Evolutionary conservation across 2,797 vertebrate species (phyloP).

Genomic region (Enteromius viviparus): DNA sequence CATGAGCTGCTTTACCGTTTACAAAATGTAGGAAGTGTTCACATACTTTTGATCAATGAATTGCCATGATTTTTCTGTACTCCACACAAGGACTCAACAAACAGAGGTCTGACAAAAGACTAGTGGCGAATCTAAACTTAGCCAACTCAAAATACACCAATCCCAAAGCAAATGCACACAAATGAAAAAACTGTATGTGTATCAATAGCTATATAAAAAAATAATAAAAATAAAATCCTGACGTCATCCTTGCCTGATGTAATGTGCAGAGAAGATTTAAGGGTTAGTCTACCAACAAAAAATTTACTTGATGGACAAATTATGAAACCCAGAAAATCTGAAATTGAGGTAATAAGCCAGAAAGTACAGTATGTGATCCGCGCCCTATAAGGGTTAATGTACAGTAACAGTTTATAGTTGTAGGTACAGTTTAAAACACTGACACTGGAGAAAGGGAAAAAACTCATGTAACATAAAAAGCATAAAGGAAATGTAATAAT

Average conservation of each 20-base stretch:
- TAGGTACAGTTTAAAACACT: not conserved
- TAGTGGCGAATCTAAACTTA: not conserved
- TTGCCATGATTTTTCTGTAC: not conserved
- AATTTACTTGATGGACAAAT: not conserved
- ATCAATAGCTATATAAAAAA: not conserved
- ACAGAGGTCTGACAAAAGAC: not conserved
- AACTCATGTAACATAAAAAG: not conserved
- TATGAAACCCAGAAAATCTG: not conserved
- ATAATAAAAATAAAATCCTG: not conserved
- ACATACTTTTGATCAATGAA: conserved; percentile 10
- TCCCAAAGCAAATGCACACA: not conserved
- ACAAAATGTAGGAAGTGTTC: conserved; percentile 25
- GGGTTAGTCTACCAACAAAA: not conserved
- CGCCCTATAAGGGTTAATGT: too few species aligned
- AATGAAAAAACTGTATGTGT: not conserved
- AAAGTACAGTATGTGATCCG: not conserved
- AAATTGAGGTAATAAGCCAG: not conserved
- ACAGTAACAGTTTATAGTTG: not conserved
- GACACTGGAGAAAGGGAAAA: not conserved
- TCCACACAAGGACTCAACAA: not conserved
- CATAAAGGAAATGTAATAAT: not conserved
- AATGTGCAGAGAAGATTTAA: not conserved
- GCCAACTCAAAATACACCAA: not conserved
- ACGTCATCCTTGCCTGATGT: not conserved
- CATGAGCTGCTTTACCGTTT: conserved; percentile 25